Evolutionary conservation across 53 echinoderm and acorn worm genomes (phyloP).

Genomic region (Holothuria leucospilota): DNA sequence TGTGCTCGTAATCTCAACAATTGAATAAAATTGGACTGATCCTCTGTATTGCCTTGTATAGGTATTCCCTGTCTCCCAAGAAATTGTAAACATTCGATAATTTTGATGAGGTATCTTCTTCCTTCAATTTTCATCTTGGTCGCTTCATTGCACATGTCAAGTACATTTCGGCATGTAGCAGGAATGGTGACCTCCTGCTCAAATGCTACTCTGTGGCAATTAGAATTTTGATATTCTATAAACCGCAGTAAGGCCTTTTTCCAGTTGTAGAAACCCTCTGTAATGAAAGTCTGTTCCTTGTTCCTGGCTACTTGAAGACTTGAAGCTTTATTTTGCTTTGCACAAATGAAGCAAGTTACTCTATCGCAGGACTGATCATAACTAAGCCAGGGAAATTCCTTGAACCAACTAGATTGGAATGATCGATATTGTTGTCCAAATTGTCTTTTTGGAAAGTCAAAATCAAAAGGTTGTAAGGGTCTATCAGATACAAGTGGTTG

Average conservation of each 20-base stretch:
- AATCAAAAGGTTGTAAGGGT: no score
- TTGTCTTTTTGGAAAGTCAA: no score
- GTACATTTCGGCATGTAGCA: not conserved
- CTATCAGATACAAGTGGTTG: no score
- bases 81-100: slow-evolving; percentile 24
- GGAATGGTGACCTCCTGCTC: not conserved
- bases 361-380: not conserved
- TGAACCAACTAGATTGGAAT: no score
- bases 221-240: not conserved
- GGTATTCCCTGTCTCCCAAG: slow-evolving; percentile 23
- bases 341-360: not conserved
- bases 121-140: slow-evolving; percentile 10
- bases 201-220: not conserved
- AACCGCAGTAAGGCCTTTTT: not conserved
- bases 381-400: no score
- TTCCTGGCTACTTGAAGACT: not conserved
- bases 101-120: slow-evolving; percentile 7
- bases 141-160: not conserved
- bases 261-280: not conserved
- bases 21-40: slow-evolving; percentile 18
- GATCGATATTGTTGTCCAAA: no score
- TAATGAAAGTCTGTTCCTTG: not conserved
- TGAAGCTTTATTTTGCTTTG: not conserved
- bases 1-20: slow-evolving; percentile 20
- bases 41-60: slow-evolving; percentile 25